These are phyloP conservation scores for Zenarchopterus dispar DNA, from an alignment of 2,797 vertebrate species.

Conservation along the genomic window DNA sequence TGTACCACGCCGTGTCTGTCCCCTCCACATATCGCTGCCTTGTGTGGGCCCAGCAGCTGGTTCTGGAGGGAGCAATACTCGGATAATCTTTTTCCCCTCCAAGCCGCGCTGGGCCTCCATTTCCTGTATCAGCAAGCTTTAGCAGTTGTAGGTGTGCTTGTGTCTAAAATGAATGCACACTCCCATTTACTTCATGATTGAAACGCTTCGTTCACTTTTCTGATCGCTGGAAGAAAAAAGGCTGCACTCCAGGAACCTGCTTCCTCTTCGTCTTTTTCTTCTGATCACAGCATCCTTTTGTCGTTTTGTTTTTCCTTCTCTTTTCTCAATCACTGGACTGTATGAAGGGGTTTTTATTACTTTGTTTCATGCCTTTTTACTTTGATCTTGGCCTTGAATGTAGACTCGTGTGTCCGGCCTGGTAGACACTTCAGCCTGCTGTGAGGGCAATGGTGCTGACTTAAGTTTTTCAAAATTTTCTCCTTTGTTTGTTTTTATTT, in stretches of 20 bases:
- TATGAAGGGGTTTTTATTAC: conserved; percentile 79
- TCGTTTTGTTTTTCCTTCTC: conserved; percentile 54
- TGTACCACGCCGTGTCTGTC: conserved; percentile 49
- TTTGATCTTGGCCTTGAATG: conserved; percentile 74
- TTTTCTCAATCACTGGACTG: conserved; percentile 70
- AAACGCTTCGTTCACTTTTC: conserved; percentile 76
- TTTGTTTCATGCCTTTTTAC: conserved; percentile 77
- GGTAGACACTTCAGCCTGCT: conserved; percentile 73
- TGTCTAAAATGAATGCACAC: conserved; percentile 39
- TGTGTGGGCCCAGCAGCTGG: conserved; percentile 68
- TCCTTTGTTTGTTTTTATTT: conserved; percentile 47
- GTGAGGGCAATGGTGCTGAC: conserved; percentile 73
- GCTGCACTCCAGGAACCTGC: conserved; percentile 88
- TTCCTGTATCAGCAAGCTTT: conserved; percentile 83
- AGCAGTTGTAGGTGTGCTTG: conserved; percentile 62
- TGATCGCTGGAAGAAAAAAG: conserved; percentile 80
- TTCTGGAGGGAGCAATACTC: conserved; percentile 84
- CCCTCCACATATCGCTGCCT: conserved; percentile 85
- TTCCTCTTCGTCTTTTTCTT: conserved; percentile 73
- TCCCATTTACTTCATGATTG: conserved; percentile 79
- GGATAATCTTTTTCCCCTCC: conserved; percentile 85
- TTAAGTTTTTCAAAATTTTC: conserved; percentile 69
- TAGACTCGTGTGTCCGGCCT: conserved; percentile 69
- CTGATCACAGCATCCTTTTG: conserved; percentile 71
- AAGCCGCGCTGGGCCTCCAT: conserved; percentile 80